A percentile compares a stretch with the other conserved stretches of the same genome.
Conservation (phyloP, 2,797 vertebrate genomes). For the Microtus obscurus region DNA sequence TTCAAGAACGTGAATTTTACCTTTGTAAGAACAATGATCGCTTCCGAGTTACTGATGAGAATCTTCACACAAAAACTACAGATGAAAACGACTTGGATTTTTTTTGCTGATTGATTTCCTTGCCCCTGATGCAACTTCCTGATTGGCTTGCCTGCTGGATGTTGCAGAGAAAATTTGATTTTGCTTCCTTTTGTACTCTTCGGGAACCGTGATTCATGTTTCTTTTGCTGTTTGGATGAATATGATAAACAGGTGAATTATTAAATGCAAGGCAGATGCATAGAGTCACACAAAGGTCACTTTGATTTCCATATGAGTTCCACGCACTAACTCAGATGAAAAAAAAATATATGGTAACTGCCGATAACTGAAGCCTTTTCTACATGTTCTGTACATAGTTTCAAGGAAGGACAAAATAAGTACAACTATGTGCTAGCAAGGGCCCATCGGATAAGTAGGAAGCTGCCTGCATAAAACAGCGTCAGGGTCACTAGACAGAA, state of each 20-base stretch:
- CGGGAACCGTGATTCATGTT: conserved; percentile 62
- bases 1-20: conserved; percentile 27
- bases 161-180: conserved; percentile 58
- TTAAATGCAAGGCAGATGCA: not conserved
- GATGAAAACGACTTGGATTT: conserved; percentile 64
- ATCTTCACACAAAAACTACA: conserved; percentile 43
- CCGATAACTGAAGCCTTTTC: conserved; percentile 15
- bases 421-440: not conserved
- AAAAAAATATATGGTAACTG: not conserved
- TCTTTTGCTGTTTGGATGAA: conserved; percentile 54
- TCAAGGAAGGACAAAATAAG: conserved; percentile 20
- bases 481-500: conserved; percentile 9
- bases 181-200: conserved; percentile 47
- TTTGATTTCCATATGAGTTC: conserved; percentile 61
- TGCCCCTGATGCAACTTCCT: conserved; percentile 6
- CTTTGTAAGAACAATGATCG: conserved; percentile 28
- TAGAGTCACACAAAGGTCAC: not conserved
- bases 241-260: conserved; percentile 56
- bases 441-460: not conserved
- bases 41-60: conserved; percentile 52
- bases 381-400: not conserved
- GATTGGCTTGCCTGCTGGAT: conserved; percentile 65
- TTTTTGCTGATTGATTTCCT: conserved; percentile 66
- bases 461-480: not conserved
- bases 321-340: conserved; percentile 23